Percentiles rank a stretch among this genome's conserved stretches.
Evolutionary conservation across 2,888 invertebrate genomes (phyloP).

Genomic region (Lithophane leautieri): DNA sequence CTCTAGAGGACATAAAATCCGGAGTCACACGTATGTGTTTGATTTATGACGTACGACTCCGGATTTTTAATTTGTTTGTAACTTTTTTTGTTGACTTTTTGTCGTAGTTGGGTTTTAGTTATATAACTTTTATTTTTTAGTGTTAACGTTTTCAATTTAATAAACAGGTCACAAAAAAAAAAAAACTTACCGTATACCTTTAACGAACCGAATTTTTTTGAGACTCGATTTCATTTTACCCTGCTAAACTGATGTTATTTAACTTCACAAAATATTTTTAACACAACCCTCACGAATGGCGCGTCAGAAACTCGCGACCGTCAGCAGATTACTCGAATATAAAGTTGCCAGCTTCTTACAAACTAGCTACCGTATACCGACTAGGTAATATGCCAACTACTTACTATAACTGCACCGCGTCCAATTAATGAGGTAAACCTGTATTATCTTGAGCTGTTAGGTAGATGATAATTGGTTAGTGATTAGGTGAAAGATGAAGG

Average conservation of each 20-base stretch:
- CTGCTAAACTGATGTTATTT: not conserved
- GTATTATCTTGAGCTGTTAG: constrained; percentile 7
- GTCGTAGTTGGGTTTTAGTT: too few species aligned
- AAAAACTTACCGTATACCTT: constrained; percentile 34
- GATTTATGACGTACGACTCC: too few species aligned
- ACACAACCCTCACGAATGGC: constrained; percentile 9
- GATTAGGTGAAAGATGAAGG: constrained; percentile 13
- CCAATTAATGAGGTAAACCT: constrained; percentile 42
- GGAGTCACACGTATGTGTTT: too few species aligned
- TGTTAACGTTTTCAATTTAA: not conserved
- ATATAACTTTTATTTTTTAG: too few species aligned
- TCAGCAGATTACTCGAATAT: constrained; percentile 11
- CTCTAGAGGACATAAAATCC: too few species aligned
- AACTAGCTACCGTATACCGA: constrained; percentile 5
- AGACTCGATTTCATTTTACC: constrained; percentile 31
- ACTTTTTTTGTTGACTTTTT: too few species aligned
- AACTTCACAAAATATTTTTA: constrained; percentile 1
- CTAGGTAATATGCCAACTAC: constrained; percentile 21
- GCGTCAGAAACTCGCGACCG: constrained; percentile 20
- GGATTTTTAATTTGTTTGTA: too few species aligned
- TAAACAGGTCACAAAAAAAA: not conserved
- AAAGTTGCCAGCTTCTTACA: constrained; percentile 9
- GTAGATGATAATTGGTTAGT: constrained; percentile 3
- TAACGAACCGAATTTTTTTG: constrained; percentile 40
- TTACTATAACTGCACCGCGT: constrained; percentile 22